Base-by-base conservation (phyloP, 2,888 invertebrate genomes). In the Ophion slaviceki region DNA sequence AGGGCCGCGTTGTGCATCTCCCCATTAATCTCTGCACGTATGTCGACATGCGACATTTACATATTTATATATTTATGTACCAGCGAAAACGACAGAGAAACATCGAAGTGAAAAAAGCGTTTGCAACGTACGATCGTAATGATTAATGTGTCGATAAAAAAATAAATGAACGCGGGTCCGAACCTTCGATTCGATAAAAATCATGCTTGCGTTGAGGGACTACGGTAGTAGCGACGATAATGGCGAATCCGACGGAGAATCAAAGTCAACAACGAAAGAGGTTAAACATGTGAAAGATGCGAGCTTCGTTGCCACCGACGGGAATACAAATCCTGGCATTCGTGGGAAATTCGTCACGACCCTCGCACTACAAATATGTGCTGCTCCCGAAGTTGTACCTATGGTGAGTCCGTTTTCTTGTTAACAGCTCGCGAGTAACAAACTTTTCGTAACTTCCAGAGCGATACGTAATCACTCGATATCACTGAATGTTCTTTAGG, bases 331-430 rank as follows among this genome's bases (percentile, higher is more conserved):
- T n/a, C 5, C 74, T 66, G 93, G 96, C 86, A 94, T 95, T 89
- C 93, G 95, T 76, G 95, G 95, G 85, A 94, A 95, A 88, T 88
- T 93, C 5, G 88, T 91, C 45, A 93, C 91, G 84, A 96, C 97
- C 0, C 91, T 96, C 4, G 95, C 96, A 20, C 93, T 97, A 90
- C 95, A 96, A 91, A 95, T 98, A 86, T 97, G 97, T 93, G 96
- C 98, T 45, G 97, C 98, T 0, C 98, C 98, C 0, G 95, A 96
- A 66, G 98, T 98, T 4, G 96, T 97, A 88, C 97, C 98, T 1
- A 96, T 96, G 88, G 97, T 97, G 95, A 95, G 94, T 36, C 20
- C 78, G 70, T 93, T 94, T 17, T 57, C 47, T 17, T 53, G 53
- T 53, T 53, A 14, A 3, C 53, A 17, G 53, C 53, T 53, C 4